These are phyloP conservation scores for Smutsia temminckii DNA, from an alignment of 2,797 vertebrate species.

Conservation along the genomic window DNA sequence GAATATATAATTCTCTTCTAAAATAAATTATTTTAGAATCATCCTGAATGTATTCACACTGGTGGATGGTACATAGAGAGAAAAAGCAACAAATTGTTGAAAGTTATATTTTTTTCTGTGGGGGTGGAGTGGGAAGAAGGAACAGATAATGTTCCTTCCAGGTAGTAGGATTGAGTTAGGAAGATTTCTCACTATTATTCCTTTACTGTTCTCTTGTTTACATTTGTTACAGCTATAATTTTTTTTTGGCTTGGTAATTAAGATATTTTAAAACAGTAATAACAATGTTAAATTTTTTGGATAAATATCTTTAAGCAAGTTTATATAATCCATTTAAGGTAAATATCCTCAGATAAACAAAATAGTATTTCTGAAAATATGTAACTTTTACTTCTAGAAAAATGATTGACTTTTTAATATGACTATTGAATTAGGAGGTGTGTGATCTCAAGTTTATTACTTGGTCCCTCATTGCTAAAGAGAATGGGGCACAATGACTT, in stretches of 20 bases:
- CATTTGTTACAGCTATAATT: neutral
- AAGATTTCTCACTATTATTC: neutral
- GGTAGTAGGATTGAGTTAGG: neutral
- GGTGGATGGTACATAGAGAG: neutral
- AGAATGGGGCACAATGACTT: neutral
- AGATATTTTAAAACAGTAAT: neutral
- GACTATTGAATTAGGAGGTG: neutral
- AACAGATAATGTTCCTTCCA: neutral
- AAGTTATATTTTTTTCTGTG: fast-evolving
- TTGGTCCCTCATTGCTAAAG: neutral
- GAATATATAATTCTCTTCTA: neutral
- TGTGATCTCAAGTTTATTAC: neutral
- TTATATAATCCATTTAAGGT: neutral
- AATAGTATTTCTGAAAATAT: neutral
- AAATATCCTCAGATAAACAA: neutral
- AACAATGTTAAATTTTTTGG: neutral
- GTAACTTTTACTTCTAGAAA: neutral
- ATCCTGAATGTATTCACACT: neutral
- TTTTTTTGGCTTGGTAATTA: neutral
- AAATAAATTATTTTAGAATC: neutral
- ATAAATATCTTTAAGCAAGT: neutral
- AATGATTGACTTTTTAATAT: neutral
- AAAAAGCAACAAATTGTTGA: neutral
- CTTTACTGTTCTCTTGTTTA: neutral
- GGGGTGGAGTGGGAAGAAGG: fast-evolving